Evolutionary conservation across 2,113 vertebrate genomes (phyloP).

Genomic region (Thymallus thymallus): DNA sequence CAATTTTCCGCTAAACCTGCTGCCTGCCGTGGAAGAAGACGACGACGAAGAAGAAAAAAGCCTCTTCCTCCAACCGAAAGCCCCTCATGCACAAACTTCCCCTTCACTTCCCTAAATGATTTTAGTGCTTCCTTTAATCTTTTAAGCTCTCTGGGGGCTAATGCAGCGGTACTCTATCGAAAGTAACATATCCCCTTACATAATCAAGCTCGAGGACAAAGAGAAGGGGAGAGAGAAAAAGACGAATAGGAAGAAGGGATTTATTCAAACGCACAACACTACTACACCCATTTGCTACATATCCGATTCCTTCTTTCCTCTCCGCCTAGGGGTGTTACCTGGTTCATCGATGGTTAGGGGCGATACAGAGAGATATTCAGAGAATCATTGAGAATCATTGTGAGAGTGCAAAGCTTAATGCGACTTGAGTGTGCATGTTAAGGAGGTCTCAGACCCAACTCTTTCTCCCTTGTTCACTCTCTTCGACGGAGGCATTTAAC

Average conservation of each 20-base stretch:
- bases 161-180: constrained; percentile 72
- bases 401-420: constrained; percentile 7
- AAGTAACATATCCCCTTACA: constrained; percentile 59
- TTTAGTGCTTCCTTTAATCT: constrained; percentile 82
- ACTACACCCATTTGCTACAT: constrained; percentile 8
- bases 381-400: background rate
- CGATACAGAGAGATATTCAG: background rate
- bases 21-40: constrained; percentile 23
- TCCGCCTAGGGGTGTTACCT: background rate
- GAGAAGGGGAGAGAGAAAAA: constrained; percentile 10
- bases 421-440: constrained; percentile 13
- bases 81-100: constrained; percentile 51
- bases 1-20: constrained; percentile 73
- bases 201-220: constrained; percentile 53
- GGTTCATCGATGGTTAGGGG: background rate
- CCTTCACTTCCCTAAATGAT: constrained; percentile 72
- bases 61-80: background rate
- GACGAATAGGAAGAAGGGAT: background rate
- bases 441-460: background rate
- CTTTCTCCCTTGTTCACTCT: background rate
- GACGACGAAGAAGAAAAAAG: background rate
- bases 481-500: constrained; percentile 11
- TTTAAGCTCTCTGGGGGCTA: constrained; percentile 77
- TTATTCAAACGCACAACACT: constrained; percentile 9
- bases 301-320: background rate